Evolutionary conservation across 2,113 vertebrate species (phyloP).

Genomic region (Epinephelus moara): DNA sequence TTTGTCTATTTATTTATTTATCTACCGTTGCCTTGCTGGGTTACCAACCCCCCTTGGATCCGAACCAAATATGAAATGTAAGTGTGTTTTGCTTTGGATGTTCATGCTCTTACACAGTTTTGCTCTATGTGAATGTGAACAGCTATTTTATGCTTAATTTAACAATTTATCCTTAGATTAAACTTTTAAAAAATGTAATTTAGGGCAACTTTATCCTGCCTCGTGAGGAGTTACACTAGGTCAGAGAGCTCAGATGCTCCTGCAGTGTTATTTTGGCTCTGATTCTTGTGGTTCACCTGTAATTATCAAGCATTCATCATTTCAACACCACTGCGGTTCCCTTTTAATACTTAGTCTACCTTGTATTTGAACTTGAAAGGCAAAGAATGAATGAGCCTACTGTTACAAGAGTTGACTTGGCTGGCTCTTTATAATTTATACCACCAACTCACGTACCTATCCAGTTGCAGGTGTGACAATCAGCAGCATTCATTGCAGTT

Average conservation of each 20-base stretch:
- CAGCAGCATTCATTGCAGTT: constrained; percentile 72
- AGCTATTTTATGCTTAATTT: background rate
- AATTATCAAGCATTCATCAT: constrained; percentile 82
- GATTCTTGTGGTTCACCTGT: constrained; percentile 82
- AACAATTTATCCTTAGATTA: background rate
- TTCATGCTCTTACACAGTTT: background rate
- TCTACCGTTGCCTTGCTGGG: constrained; percentile 60
- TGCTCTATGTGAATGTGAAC: background rate
- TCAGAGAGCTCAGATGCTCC: constrained; percentile 52
- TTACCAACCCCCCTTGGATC: constrained; percentile 67
- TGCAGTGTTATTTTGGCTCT: constrained; percentile 64
- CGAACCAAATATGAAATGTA: constrained; percentile 87
- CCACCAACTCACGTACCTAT: constrained; percentile 73
- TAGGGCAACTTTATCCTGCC: constrained; percentile 14
- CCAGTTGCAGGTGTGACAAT: constrained; percentile 84
- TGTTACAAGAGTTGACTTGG: constrained; percentile 75
- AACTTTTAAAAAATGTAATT: background rate
- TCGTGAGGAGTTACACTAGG: constrained; percentile 26
- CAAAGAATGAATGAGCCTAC: constrained; percentile 82
- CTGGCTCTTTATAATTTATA: constrained; percentile 77
- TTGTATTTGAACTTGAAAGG: constrained; percentile 83
- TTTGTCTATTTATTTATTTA: constrained; percentile 75
- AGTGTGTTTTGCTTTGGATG: constrained; percentile 55
- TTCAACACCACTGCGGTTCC: constrained; percentile 74
- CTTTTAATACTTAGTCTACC: constrained; percentile 79